Conservation (phyloP, 1,140 invertebrate genomes). For the Drosophila sproati region DNA sequence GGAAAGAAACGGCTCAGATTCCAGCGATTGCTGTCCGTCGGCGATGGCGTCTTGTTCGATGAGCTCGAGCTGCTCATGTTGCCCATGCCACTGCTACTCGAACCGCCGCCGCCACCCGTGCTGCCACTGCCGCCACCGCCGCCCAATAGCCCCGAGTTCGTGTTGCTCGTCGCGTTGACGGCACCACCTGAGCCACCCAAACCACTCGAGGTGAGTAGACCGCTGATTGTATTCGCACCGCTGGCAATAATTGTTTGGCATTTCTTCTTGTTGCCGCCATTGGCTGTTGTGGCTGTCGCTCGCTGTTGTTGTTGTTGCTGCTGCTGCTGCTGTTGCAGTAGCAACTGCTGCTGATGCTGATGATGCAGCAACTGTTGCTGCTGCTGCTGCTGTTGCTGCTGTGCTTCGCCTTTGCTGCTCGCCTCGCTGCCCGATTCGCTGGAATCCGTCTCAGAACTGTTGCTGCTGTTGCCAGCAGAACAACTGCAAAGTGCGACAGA, state of each 20-base stretch:
- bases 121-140: constrained; percentile 1
- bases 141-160: not conserved
- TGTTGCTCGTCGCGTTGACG: constrained; percentile 14
- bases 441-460: constrained; percentile 82
- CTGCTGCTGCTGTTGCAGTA: constrained; percentile 42
- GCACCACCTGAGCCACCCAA: constrained; percentile 31
- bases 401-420: constrained; percentile 67
- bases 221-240: constrained; percentile 67
- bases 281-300: constrained; percentile 35
- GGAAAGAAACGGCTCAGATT: constrained; percentile 71
- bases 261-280: constrained; percentile 67
- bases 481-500: constrained; percentile 27
- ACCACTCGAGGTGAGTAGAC: constrained; percentile 62
- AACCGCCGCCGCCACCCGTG: constrained; percentile 31
- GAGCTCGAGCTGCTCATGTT: constrained; percentile 66
- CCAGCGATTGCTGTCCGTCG: constrained; percentile 79
- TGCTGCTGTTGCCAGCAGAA: constrained; percentile 82
- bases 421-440: constrained; percentile 83
- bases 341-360: constrained; percentile 34
- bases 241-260: constrained; percentile 71
- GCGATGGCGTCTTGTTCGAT: constrained; percentile 81
- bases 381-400: constrained; percentile 41
- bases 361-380: constrained; percentile 24
- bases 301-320: constrained; percentile 40
- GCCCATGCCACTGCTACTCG: constrained; percentile 40